Evolutionary conservation across 2,797 vertebrate species (phyloP), one percentile per base, ranked within the genome.

Genomic region (Peromyscus attwateri): DNA sequence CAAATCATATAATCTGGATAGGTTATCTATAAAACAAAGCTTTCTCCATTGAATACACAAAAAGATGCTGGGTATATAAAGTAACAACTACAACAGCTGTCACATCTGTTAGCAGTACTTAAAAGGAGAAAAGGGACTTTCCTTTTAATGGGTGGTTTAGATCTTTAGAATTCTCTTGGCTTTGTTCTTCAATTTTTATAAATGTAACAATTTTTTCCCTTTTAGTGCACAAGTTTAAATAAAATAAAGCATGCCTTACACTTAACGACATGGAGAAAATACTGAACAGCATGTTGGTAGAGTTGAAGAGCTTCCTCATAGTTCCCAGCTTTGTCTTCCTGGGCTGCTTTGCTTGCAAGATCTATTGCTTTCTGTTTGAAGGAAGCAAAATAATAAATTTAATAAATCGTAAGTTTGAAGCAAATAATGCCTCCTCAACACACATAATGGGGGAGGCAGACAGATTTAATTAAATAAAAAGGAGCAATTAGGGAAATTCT

Each of bases 191-290:
- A 71, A 92, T 46, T 87, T 91, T 93, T 68, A 40, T 70, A 52
- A 68, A 29, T 43, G 6, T 84, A 89, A 77, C 1, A 79, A 3
- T 71, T 71, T 55, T 64, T 64, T 95, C 55, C 57, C 31, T 82
- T 87, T 82, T 34, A 19, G 16, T 46, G 27, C 19, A 43, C 16
- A 75, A 64, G 76, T 95, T 92, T 52, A 95, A 94, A 14, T n/a
- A 91, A 95, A 64, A 3, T n/a, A 75, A 62, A 49, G 5, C 0
- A 43, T 1, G 84, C n/a, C 99, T 98, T 98, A 99, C 99, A 99
- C 99, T 99, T 99, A 95, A 99, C 71, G 91, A 99, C 99, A 75
- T 99, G 99, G 80, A 99, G 98, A 98, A 99, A 99, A 98, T 99
- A 99, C 98, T 99, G 99, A 95, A 99, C 99, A 71, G 99, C 99